Base-by-base conservation (phyloP, 2,113 vertebrate genomes). In the Salvelinus namaycush region DNA sequence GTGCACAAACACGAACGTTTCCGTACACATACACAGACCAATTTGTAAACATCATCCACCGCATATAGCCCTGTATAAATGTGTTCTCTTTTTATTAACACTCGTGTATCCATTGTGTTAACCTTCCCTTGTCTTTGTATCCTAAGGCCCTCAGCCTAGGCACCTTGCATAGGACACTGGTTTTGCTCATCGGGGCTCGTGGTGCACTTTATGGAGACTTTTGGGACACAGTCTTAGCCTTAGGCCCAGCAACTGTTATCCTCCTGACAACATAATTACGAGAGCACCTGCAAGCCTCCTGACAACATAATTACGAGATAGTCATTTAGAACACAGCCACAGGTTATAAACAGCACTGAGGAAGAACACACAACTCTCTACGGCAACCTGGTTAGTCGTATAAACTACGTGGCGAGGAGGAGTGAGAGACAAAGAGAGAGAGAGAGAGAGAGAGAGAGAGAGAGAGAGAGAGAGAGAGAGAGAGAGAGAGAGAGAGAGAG, bases 371-470 rank as follows among this genome's bases (percentile, higher is more conserved):
- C 5, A 8, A 22, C 59, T 57, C 51, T 57, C 54, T 60, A 60
- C 22, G 59, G 59, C n/a, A 60, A 18, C 49, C 59, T 60, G 59
- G 18, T 22, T 9, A 60, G 59, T n/a, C 5, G 1, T 60, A 22
- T 2, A 20, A 22, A 22, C 59, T 9, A 60, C 8, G 59, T 60
- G n/a, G 9, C 22, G 59, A 60, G n/a, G n/a, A 60, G 57, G 3
- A 16, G 5, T 22, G 57, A 60, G 20, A 13, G 20, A 7, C 1
- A 7, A 4, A 13, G 57, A 8, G 8, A 22, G 51, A 57, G 5
- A 57, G 14, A 18, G 0, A 57, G 20, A n/a, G 0, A n/a, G 57
- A 4, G 0, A 20, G n/a, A 22, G 0, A 54, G 16, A 18, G 0
- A 5, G 18, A 18, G 0, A 57, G 51, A 4, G 0, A 57, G 51